Evolutionary conservation across 2,888 invertebrate species (phyloP).

Genomic region (Caenorhabditis sp.): DNA sequence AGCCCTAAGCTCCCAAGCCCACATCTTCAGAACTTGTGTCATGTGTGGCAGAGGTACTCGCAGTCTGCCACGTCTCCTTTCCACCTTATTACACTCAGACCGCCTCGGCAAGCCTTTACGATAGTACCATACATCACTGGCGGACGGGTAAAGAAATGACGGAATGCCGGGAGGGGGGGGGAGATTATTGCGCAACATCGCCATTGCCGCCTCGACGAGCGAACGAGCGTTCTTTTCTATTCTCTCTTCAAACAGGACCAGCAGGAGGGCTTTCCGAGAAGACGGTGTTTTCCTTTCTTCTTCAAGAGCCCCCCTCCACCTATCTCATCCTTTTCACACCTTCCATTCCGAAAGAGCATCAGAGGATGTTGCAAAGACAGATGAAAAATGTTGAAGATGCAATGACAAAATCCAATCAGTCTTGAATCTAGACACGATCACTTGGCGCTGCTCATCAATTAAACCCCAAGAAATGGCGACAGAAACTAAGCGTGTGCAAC

Average conservation of each 20-base stretch:
- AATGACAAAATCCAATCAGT: background rate
- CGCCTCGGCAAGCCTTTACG: slow-evolving; percentile 45
- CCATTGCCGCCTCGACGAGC: slow-evolving; percentile 22
- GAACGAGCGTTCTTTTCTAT: slow-evolving; percentile 15
- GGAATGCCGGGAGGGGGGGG: slow-evolving; percentile 1
- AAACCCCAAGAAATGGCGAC: slow-evolving; percentile 20
- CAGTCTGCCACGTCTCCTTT: slow-evolving; percentile 36
- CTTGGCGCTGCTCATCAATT: slow-evolving; percentile 42
- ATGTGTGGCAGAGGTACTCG: slow-evolving; percentile 15
- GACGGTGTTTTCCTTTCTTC: background rate
- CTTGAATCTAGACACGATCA: slow-evolving; percentile 11
- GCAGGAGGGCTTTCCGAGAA: background rate
- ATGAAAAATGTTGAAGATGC: background rate
- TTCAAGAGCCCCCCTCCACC: background rate
- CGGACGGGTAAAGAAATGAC: slow-evolving; percentile 27
- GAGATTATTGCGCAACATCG: slow-evolving; percentile 52
- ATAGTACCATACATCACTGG: slow-evolving; percentile 39
- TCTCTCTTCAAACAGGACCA: slow-evolving; percentile 21
- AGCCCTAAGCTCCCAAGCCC: slow-evolving; percentile 16
- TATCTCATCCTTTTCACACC: background rate
- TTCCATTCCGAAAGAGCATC: background rate
- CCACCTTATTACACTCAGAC: slow-evolving; percentile 19
- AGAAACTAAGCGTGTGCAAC: slow-evolving; percentile 46
- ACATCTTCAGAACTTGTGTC: slow-evolving; percentile 36
- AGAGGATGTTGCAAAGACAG: background rate